phyloP scores from a whole-genome alignment of 2,888 invertebrate genomes.

The Horisme vitalbata region DNA sequence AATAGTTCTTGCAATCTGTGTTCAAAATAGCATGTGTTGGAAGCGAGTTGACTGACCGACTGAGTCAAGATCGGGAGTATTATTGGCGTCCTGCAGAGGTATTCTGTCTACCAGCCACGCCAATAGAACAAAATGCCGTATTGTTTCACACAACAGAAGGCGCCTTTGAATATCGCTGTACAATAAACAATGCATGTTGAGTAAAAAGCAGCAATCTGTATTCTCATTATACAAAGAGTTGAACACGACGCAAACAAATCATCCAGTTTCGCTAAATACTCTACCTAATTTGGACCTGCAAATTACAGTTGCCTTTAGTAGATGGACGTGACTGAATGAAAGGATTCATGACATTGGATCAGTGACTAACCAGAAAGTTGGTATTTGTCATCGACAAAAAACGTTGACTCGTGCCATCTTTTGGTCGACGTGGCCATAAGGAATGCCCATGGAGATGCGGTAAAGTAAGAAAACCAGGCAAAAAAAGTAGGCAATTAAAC shows the following conservation, averaged over 20 bases:
- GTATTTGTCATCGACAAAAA: conserved; percentile 24
- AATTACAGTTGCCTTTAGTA: conserved; percentile 25
- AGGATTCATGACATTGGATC: conserved; percentile 22
- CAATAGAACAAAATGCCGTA: conserved; percentile 41
- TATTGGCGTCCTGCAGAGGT: conserved; percentile 61
- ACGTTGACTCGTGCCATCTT: conserved; percentile 16
- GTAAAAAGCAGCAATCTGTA: conserved; percentile 21
- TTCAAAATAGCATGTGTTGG: conserved; percentile 55
- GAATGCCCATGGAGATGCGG: too few species aligned
- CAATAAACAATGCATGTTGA: conserved; percentile 24
- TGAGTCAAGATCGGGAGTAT: conserved; percentile 53
- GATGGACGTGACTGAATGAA: conserved; percentile 39
- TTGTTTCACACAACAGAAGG: conserved; percentile 50
- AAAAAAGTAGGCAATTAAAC: too few species aligned
- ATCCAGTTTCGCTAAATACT: conserved; percentile 22
- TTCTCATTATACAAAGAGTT: conserved; percentile 25
- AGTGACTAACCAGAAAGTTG: conserved; percentile 14
- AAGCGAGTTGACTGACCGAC: conserved; percentile 59
- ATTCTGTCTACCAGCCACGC: conserved; percentile 42
- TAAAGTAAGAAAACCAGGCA: too few species aligned
- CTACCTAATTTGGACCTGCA: conserved; percentile 27
- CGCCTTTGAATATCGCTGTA: conserved; percentile 27
- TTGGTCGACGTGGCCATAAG: conserved; percentile 26
- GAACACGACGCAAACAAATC: conserved; percentile 21
- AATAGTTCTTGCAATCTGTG: conserved; percentile 50